Evolutionary conservation across 2,113 vertebrate species (phyloP).

Genomic region (Zingel zingel): DNA sequence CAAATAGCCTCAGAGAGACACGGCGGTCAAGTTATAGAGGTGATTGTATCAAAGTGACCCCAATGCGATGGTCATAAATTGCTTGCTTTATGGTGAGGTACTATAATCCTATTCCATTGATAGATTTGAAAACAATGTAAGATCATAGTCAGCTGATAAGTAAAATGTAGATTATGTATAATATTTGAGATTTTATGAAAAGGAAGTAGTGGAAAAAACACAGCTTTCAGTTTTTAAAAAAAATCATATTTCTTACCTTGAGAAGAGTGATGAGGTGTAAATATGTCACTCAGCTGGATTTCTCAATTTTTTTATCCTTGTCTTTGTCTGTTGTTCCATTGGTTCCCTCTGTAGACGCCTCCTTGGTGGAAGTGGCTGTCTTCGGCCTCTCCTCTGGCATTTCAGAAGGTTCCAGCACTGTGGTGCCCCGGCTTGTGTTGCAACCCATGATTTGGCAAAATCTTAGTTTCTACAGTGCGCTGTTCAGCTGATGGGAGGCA

Average conservation of each 20-base stretch:
- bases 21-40: constrained; percentile 68
- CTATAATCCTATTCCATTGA: constrained; percentile 31
- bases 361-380: constrained; percentile 44
- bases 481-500: constrained; percentile 34
- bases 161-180: background rate
- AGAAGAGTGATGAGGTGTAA: background rate
- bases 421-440: constrained; percentile 68
- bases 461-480: background rate
- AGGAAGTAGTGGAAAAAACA: background rate
- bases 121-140: constrained; percentile 36
- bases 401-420: constrained; percentile 71
- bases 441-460: constrained; percentile 76
- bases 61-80: constrained; percentile 66
- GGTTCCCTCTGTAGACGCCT: constrained; percentile 22
- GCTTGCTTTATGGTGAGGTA: constrained; percentile 47
- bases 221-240: background rate
- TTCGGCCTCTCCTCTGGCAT: constrained; percentile 69
- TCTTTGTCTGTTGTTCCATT: constrained; percentile 28
- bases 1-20: constrained; percentile 64
- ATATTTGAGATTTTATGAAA: background rate
- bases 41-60: constrained; percentile 76
- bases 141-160: background rate
- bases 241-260: constrained; percentile 45
- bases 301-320: constrained; percentile 12
- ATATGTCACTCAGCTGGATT: constrained; percentile 47